Evolutionary conservation across 2,888 invertebrate genomes (phyloP).

Genomic region (Hyles lineata): DNA sequence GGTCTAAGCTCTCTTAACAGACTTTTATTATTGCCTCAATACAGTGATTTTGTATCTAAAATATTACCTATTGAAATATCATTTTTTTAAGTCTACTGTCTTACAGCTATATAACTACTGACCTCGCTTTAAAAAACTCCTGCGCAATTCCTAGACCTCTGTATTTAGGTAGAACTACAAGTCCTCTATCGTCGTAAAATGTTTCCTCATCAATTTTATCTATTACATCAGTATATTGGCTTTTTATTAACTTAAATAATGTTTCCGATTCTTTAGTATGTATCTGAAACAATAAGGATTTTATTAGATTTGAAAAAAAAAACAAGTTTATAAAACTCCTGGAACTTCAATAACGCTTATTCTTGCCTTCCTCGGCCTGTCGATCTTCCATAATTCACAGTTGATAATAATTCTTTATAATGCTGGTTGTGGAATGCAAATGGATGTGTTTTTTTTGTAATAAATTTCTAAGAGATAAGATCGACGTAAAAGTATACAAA

Average conservation of each 20-base stretch:
- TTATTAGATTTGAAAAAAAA: neutral
- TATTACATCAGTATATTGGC: constrained; percentile 38
- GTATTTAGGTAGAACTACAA: constrained; percentile 45
- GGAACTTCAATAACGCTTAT: too few species aligned
- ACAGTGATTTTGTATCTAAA: too few species aligned
- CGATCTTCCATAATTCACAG: too few species aligned
- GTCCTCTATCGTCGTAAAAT: constrained; percentile 44
- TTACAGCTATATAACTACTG: constrained; percentile 1
- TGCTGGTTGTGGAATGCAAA: too few species aligned
- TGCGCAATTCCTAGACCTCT: constrained; percentile 48
- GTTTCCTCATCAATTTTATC: constrained; percentile 39
- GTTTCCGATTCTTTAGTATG: constrained; percentile 49
- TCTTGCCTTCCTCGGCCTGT: too few species aligned
- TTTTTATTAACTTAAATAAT: constrained; percentile 43
- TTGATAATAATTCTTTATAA: too few species aligned
- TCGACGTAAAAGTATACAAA: too few species aligned
- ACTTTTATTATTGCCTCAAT: too few species aligned
- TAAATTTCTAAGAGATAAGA: too few species aligned
- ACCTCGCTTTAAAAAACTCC: constrained; percentile 49
- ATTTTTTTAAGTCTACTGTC: neutral
- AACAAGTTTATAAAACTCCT: neutral
- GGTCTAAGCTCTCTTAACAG: too few species aligned
- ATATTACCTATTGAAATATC: neutral
- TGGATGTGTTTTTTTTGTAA: too few species aligned
- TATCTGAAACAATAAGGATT: constrained; percentile 38